Base-by-base conservation (phyloP, 2,888 invertebrate genomes). In the Cinara cedri region DNA sequence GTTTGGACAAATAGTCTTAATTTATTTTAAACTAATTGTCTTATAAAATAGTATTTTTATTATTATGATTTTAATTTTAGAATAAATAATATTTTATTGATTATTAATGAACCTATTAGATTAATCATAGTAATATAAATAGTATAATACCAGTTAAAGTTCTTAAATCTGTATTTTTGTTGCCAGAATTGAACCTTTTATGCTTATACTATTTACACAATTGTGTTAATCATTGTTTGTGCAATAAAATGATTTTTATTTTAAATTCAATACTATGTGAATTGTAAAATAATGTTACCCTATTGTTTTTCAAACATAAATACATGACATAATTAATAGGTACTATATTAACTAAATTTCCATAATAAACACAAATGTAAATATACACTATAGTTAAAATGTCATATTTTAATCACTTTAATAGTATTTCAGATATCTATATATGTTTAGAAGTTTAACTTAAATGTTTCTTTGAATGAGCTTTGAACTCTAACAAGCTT, bases 241-340 rank as follows among this genome's bases (percentile, higher is more conserved):
- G 74, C 63, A 75, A 75, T 75, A 75, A 65, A 72, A 65, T 75
- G 24, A 65, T 54, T 54, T 75, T 65, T 65, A 75, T 75, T 65
- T 75, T 24, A 16, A 75, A 75, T 65, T 74, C 21, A 51, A 62
- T n/a, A 1, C 8, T 16, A 9, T 6, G 24, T 51, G 9, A 24
- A 34, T 75, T 65, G 16, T 42, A 21, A 44, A 3, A 21, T 8
- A 34, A 34, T 34, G 42, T 42, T 65, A 14, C 3, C 14, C 34
- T n/a, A 19, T n/a, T 21, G 65, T 49, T 51, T 72, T 62, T 72
- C n/a, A 1, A 46, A 72, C 14, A 34, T 34, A 34, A n/a, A n/a
- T n/a, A n/a, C n/a, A n/a, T n/a, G n/a, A n/a, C n/a, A n/a, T n/a
- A n/a, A n/a, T n/a, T n/a, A n/a, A n/a, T n/a, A n/a, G n/a, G n/a